Evolutionary conservation across 2,113 vertebrate species (phyloP), one percentile per base, ranked within the genome.

Genomic region (Daphoenositta chrysoptera): DNA sequence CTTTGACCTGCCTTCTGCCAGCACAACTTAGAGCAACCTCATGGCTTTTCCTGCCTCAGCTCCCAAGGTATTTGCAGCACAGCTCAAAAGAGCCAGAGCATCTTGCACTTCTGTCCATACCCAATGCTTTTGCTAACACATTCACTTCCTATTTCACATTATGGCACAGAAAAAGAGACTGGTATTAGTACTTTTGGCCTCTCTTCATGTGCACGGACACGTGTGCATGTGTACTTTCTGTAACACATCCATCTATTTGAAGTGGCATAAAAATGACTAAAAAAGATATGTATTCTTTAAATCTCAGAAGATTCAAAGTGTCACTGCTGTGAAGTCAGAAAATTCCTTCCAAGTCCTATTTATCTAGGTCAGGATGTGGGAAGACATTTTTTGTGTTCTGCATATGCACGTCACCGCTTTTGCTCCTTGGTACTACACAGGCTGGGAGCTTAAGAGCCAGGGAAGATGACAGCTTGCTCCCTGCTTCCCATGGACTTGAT

Each of bases 261-360:
- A 73, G 63, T 30, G 40, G 56, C 40, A 86, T 40, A 77, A 83
- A 95, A 79, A 80, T 19, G 13, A 80, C 75, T 58, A 18, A 71
- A 66, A 39, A 39, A 61, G 10, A 71, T 27, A 54, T 19, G 13
- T 16, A 16, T 40, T 31, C 71, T 81, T 90, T 61, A 83, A 80
- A 75, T 81, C 72, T 86, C 60, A 64, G 56, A 90, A 89, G 53
- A 94, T 60, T 71, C n/a, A 27, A 76, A 50, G 86, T 83, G 83
- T 71, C 68, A 66, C 56, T 51, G 72, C 89, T 92, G 64, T 2
- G 5, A 94, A 96, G 60, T 70, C 79, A 81, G 37, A 93, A 94
- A 90, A 93, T 73, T 83, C 83, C 73, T 89, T 88, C 92, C 86
- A 92, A 94, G 44, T 81, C 86, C 60, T 93, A 89, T 95, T 95